Base-by-base conservation (phyloP, 2,888 invertebrate genomes). In the Megamerina dolium region DNA sequence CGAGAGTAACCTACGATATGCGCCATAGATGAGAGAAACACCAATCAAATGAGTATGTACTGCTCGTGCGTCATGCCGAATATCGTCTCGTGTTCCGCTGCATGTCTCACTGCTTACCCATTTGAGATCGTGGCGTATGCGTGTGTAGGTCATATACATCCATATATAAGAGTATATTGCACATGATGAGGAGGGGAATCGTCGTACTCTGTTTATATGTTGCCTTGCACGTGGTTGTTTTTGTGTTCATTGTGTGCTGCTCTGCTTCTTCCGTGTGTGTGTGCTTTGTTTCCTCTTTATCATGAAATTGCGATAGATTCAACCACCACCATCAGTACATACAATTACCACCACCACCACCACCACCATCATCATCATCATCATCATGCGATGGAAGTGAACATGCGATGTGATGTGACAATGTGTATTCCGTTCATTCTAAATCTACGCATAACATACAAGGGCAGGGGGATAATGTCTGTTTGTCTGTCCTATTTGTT, bases 251-350 rank as follows among this genome's bases (percentile, higher is more conserved):
- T 23, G 26, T 30, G 30, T 30, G 30, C 30, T 13, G 5, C 5
- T 30, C 12, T 23, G 6, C 8, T 23, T 23, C 10, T 38, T 38
- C 34, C 33, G 41, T 48, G 42, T 52, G 43, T 55, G 47, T 46
- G 46, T 47, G 40, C 34, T 46, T 58, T 58, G 60, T 63, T 61
- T 61, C 60, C 63, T 61, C 62, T 59, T 56, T 55, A 55, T 56
- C 13, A 32, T 33, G 58, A 61, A 62, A 61, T 63, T 63, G 59
- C 60, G 57, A 57, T 60, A 57, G 60, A 60, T 54, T 58, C 50
- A 45, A 49, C 33, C 40, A 33, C 42, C 38, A 36, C 36, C 38
- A 41, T 10, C 23, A 46, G 49, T 40, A 39, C 19, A 36, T 20
- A 16, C 40, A 37, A 34, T 23, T 23, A 10, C 58, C 49, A 52